Conservation (phyloP, 2,797 vertebrate genomes). For the Parauchenoglanis ngamensis region DNA sequence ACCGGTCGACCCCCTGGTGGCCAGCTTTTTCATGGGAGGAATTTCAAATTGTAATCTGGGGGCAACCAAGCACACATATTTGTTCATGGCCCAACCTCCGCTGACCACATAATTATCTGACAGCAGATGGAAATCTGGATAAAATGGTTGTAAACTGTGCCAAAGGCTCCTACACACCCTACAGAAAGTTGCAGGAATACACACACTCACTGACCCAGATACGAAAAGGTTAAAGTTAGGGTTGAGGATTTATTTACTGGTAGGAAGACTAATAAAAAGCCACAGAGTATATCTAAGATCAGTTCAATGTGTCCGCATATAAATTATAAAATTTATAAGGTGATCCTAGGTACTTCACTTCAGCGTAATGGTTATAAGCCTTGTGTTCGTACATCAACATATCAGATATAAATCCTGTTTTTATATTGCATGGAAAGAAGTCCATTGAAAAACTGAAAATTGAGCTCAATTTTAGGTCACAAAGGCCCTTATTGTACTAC, state of each 20-base stretch:
- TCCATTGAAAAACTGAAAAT: conserved; percentile 8
- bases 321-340: conserved; percentile 1
- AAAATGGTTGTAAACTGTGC: conserved; percentile 40
- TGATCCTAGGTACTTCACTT: background rate
- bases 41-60: conserved; percentile 82
- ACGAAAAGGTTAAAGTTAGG: background rate
- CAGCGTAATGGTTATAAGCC: background rate
- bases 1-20: conserved; percentile 76
- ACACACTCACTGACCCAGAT: background rate
- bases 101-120: conserved; percentile 76
- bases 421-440: background rate
- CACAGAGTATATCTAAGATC: background rate
- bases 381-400: background rate
- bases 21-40: conserved; percentile 74
- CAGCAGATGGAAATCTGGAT: conserved; percentile 54
- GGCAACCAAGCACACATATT: conserved; percentile 80
- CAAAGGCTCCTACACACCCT: conserved; percentile 33
- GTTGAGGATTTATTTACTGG: background rate
- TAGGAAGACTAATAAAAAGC: background rate
- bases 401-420: background rate
- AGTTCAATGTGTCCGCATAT: background rate
- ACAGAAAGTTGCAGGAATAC: conserved; percentile 19
- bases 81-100: conserved; percentile 77
- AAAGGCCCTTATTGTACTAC: conserved; percentile 7
- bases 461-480: conserved; percentile 29